Conservation (phyloP, 2,797 vertebrate genomes). For the Ciconia nigra region DNA sequence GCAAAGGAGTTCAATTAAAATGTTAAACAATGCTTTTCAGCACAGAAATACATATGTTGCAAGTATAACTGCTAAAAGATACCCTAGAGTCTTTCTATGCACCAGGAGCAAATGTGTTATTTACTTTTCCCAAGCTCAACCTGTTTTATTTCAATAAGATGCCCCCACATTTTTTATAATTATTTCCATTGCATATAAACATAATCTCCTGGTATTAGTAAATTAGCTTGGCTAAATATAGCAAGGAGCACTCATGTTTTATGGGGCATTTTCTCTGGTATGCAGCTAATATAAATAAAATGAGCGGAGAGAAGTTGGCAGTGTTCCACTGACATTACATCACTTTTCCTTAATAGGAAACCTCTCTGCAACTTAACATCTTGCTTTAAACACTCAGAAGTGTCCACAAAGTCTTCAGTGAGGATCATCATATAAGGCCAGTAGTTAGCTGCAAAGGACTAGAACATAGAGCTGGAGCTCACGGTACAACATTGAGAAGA, state of each 20-base stretch:
- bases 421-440: constrained; percentile 49
- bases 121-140: constrained; percentile 8
- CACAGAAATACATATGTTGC: background rate
- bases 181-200: constrained; percentile 70
- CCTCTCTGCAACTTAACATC: constrained; percentile 70
- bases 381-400: constrained; percentile 65
- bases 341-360: constrained; percentile 86
- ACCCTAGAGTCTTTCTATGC: background rate
- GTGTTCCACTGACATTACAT: constrained; percentile 75
- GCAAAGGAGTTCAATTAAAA: background rate
- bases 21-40: background rate
- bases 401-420: constrained; percentile 62
- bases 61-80: background rate
- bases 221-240: constrained; percentile 78
- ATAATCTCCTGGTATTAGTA: constrained; percentile 65
- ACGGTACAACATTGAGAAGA: background rate
- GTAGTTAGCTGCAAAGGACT: background rate
- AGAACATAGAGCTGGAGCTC: background rate
- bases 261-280: constrained; percentile 73
- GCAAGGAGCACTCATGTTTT: constrained; percentile 45
- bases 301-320: constrained; percentile 56
- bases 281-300: constrained; percentile 77
- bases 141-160: constrained; percentile 47
- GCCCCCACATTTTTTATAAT: constrained; percentile 49
- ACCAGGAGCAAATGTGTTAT: background rate